Evolutionary conservation across 1,140 invertebrate genomes (phyloP).

Genomic region (Scaptomyza montana): DNA sequence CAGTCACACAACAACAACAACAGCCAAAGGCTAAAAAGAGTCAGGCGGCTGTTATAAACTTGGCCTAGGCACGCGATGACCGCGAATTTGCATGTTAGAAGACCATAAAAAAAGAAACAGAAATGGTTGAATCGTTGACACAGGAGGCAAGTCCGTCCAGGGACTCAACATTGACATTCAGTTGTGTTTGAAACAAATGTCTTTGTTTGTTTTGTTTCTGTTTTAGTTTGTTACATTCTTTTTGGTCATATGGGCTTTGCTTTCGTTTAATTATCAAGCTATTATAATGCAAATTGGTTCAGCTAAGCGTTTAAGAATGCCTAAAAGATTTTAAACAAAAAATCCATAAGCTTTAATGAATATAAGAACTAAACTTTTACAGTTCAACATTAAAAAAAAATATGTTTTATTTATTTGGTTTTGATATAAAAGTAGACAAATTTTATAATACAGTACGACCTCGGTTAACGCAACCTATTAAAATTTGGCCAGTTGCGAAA

Average conservation of each 20-base stretch:
- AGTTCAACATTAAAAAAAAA: no score
- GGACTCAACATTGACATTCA: slow-evolving; percentile 51
- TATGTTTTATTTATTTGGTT: no score
- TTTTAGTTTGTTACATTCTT: not conserved
- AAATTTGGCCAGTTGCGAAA: no score
- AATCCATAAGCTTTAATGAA: no score
- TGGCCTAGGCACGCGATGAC: slow-evolving; percentile 66
- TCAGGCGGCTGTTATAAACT: slow-evolving; percentile 51
- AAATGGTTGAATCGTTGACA: not conserved
- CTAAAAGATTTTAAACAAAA: not conserved
- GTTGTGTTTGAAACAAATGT: slow-evolving; percentile 16
- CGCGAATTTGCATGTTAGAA: slow-evolving; percentile 70
- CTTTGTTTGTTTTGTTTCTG: slow-evolving; percentile 2
- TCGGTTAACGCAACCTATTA: no score
- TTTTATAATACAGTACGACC: no score
- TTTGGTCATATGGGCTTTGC: slow-evolving; percentile 5
- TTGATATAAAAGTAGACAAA: no score
- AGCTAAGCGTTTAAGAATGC: not conserved
- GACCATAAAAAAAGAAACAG: slow-evolving; percentile 57
- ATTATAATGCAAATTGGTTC: not conserved
- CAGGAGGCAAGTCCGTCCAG: no score
- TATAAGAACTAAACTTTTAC: no score
- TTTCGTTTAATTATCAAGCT: slow-evolving; percentile 6
- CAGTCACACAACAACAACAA: slow-evolving; percentile 18
- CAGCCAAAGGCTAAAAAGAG: slow-evolving; percentile 22